Evolutionary conservation across 2,113 vertebrate genomes (phyloP).

Genomic region (Lipotes vexillifer): DNA sequence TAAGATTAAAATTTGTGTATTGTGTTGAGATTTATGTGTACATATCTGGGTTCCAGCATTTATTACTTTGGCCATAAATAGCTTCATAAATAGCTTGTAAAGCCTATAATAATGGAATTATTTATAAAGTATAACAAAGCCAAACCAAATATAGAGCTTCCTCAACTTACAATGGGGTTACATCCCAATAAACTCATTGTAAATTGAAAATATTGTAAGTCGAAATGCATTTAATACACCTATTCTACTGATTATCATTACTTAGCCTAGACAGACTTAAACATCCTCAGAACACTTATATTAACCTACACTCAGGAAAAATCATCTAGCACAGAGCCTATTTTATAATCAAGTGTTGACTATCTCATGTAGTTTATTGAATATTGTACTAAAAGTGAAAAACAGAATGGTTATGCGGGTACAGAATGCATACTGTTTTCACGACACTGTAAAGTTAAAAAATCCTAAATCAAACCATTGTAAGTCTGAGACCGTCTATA

Average conservation of each 20-base stretch:
- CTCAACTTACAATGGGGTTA: background rate
- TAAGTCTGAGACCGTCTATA: background rate
- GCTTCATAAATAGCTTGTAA: background rate
- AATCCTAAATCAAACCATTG: background rate
- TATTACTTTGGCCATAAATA: background rate
- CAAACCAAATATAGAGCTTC: background rate
- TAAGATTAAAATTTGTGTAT: background rate
- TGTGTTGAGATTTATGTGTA: background rate
- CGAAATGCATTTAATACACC: background rate
- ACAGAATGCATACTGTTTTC: background rate
- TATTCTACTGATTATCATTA: background rate
- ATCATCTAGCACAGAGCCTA: background rate
- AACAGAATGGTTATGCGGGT: background rate
- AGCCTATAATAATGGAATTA: background rate
- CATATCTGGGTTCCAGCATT: background rate
- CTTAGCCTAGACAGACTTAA: background rate
- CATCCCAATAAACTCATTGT: background rate
- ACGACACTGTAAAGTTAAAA: background rate
- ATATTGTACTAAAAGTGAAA: background rate
- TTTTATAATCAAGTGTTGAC: background rate
- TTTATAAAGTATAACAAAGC: background rate
- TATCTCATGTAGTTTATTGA: background rate
- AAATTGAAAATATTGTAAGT: background rate
- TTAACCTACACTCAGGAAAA: background rate
- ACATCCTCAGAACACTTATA: background rate